Evolutionary conservation across 2,113 vertebrate species (phyloP).

Genomic region (Sebastes schlegelii): DNA sequence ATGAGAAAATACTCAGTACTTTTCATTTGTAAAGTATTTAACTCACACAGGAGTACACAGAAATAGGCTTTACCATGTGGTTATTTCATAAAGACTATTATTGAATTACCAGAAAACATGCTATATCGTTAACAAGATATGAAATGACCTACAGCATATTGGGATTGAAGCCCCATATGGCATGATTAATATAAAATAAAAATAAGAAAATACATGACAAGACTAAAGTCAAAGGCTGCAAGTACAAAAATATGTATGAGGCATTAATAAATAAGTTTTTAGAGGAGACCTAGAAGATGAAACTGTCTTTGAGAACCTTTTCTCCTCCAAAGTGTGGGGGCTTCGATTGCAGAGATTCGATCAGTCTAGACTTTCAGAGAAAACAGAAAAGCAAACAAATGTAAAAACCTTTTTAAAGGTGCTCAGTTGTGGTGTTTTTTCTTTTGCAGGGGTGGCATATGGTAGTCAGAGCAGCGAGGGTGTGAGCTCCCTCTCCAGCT

Average conservation of each 20-base stretch:
- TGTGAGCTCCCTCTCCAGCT: conserved; percentile 99
- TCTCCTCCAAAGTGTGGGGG: background rate
- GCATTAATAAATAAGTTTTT: background rate
- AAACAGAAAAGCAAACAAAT: background rate
- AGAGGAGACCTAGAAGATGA: background rate
- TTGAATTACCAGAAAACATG: too few relatives aligned
- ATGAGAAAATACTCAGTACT: too few relatives aligned
- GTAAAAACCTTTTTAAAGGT: background rate
- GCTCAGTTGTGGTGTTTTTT: conserved; percentile 51
- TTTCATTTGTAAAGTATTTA: too few relatives aligned
- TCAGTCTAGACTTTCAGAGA: background rate
- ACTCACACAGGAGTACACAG: too few relatives aligned
- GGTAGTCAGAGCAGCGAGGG: conserved; percentile 99
- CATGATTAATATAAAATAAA: background rate
- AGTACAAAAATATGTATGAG: background rate
- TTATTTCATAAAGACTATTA: too few relatives aligned
- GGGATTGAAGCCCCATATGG: too few relatives aligned
- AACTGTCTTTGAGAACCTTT: background rate
- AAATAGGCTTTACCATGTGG: too few relatives aligned
- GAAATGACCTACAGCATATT: too few relatives aligned
- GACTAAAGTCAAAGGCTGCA: background rate
- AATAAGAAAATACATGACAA: background rate
- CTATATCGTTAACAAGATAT: too few relatives aligned
- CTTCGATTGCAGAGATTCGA: background rate
- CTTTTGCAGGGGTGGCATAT: conserved; percentile 90